These are phyloP conservation scores for Cephonodes hylas DNA, from an alignment of 2,888 invertebrate genomes.

Conservation along the genomic window DNA sequence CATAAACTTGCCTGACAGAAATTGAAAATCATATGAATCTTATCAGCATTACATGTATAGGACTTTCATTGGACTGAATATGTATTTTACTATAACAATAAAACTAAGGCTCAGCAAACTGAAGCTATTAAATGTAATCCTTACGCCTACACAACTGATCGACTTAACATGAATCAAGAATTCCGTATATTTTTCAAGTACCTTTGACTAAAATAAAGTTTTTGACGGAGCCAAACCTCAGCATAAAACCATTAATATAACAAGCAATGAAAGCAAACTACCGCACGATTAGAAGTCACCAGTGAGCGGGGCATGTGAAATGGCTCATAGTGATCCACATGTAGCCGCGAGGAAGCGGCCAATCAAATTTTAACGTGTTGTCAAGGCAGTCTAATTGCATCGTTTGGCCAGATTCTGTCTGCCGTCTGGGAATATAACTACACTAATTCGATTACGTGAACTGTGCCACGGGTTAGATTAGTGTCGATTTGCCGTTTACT, in stretches of 20 bases:
- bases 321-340: slow-evolving; percentile 42
- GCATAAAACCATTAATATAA: not conserved
- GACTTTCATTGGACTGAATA: too few relatives aligned
- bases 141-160: too few relatives aligned
- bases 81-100: too few relatives aligned
- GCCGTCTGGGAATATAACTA: slow-evolving; percentile 29
- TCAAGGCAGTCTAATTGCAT: slow-evolving; percentile 60
- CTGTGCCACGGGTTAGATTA: not conserved
- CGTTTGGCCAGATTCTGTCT: slow-evolving; percentile 54
- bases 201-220: too few relatives aligned
- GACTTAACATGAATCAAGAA: too few relatives aligned
- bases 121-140: too few relatives aligned
- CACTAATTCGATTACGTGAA: slow-evolving; percentile 26
- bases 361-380: slow-evolving; percentile 55
- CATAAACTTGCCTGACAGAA: too few relatives aligned
- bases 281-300: not conserved
- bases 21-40: too few relatives aligned
- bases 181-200: too few relatives aligned
- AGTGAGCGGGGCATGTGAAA: slow-evolving; percentile 16
- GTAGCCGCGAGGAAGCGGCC: slow-evolving; percentile 51
- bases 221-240: too few relatives aligned
- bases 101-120: too few relatives aligned
- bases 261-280: not conserved
- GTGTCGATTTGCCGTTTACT: not conserved
- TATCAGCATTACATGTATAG: too few relatives aligned